phyloP scores from a whole-genome alignment of 1,140 invertebrate species.

The Andrena cerasifolii region DNA sequence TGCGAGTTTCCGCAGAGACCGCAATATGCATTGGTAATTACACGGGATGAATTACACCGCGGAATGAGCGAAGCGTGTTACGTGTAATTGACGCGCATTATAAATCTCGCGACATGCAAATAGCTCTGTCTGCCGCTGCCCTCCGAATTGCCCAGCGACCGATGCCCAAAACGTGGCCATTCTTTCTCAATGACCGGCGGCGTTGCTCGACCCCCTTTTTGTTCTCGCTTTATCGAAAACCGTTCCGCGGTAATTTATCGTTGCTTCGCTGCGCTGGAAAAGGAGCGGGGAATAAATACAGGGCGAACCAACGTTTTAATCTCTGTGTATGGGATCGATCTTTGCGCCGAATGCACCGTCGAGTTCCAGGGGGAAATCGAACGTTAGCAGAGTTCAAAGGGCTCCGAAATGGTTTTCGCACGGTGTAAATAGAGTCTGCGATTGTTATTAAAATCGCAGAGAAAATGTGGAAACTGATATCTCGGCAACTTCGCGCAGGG shows the following conservation, averaged over 20 bases:
- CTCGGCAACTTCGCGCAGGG: no score
- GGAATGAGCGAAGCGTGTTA: slow-evolving; percentile 77
- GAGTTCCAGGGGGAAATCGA: no score
- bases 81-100: slow-evolving; percentile 78
- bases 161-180: not conserved
- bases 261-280: no score
- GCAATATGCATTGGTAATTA: slow-evolving; percentile 79
- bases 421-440: no score
- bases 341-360: no score
- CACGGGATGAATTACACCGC: slow-evolving; percentile 76
- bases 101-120: slow-evolving; percentile 78
- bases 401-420: no score
- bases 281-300: no score
- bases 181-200: not conserved
- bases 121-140: slow-evolving; percentile 51
- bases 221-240: not conserved
- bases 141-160: slow-evolving; percentile 6
- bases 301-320: no score
- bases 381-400: no score
- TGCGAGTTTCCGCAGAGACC: slow-evolving; percentile 72
- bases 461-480: no score
- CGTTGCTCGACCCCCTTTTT: not conserved
- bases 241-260: slow-evolving; percentile 13
- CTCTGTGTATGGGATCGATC: no score
- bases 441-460: no score